Percentiles rank a stretch among this genome's conserved stretches.
These are phyloP conservation scores for Synergus itoensis DNA, from an alignment of 2,888 invertebrate genomes.

Conservation along the genomic window DNA sequence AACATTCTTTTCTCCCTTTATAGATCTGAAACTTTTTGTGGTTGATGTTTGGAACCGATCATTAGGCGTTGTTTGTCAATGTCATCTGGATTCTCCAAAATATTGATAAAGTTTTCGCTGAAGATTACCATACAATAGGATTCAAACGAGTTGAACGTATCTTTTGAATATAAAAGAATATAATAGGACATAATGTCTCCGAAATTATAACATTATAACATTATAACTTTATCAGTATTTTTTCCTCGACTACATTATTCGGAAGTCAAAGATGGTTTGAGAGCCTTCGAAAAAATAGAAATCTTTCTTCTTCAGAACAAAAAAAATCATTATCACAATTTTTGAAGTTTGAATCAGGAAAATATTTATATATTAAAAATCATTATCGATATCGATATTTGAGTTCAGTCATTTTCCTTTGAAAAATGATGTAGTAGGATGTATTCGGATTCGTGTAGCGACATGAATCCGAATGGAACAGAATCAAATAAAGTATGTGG, in stretches of 20 bases:
- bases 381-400: too few relatives aligned
- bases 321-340: not conserved
- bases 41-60: too few relatives aligned
- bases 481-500: too few relatives aligned
- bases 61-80: not conserved
- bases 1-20: not conserved
- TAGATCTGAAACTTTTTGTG: not conserved
- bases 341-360: not conserved
- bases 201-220: too few relatives aligned
- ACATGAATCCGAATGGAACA: not conserved
- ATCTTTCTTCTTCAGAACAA: too few relatives aligned
- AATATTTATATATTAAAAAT: not conserved
- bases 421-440: not conserved
- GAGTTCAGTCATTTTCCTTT: not conserved
- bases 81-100: not conserved
- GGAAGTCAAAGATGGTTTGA: too few relatives aligned
- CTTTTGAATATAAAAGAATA: not conserved
- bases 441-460: too few relatives aligned
- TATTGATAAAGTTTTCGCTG: not conserved
- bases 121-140: not conserved
- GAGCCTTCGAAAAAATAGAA: too few relatives aligned
- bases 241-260: not conserved
- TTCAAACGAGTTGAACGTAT: not conserved
- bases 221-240: not conserved
- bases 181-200: not conserved